A percentile compares a stretch with the other conserved stretches of the same genome.
Conservation (phyloP, 2,113 vertebrate species). For the Macquaria australasica region DNA sequence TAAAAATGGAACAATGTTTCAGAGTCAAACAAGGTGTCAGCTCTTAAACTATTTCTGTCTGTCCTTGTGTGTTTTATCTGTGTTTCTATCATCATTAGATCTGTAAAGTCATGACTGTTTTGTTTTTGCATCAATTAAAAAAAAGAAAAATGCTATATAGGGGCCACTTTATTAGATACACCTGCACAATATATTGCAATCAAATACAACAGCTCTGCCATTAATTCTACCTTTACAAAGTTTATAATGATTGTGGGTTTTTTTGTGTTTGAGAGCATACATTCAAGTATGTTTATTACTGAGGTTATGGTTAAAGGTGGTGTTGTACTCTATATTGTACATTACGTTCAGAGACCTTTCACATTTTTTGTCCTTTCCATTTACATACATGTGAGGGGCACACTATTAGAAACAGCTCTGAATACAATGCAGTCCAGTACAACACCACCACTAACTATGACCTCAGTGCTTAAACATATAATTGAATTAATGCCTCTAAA, state of each 20-base stretch:
- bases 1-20: constrained; percentile 19
- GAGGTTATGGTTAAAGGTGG: neutral
- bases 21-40: neutral
- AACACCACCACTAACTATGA: neutral
- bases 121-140: too few relatives aligned
- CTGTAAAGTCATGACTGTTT: too few relatives aligned
- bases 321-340: neutral
- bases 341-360: neutral
- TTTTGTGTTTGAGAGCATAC: neutral
- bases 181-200: neutral
- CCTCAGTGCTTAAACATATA: neutral
- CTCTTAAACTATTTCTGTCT: neutral
- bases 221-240: neutral
- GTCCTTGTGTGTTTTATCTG: too few relatives aligned
- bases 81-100: too few relatives aligned
- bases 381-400: neutral
- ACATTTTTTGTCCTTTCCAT: neutral
- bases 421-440: neutral
- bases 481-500: neutral
- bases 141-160: too few relatives aligned
- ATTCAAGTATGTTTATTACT: neutral
- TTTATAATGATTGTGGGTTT: neutral
- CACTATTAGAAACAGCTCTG: neutral
- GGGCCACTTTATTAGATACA: neutral
- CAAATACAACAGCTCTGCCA: too few relatives aligned